A percentile compares a stretch with the other conserved stretches of the same genome.
Conservation (phyloP, 1,140 invertebrate genomes). For the Pantala flavescens region DNA sequence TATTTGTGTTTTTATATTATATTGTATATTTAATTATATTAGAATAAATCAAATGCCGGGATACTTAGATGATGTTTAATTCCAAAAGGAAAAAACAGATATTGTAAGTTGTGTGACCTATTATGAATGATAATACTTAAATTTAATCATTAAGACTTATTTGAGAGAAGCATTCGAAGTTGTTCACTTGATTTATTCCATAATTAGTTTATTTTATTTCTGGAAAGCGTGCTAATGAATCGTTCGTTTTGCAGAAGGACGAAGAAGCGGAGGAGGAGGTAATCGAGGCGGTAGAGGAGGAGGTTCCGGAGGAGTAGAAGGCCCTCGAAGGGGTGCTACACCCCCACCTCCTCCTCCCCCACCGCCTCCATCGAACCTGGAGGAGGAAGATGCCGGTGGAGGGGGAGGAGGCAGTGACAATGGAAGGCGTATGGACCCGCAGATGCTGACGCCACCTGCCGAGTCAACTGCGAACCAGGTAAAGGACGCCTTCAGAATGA, state of each 20-base stretch:
- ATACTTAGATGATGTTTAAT: no score
- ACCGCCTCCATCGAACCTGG: conserved; percentile 40
- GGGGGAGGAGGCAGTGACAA: neutral
- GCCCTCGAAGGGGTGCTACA: neutral
- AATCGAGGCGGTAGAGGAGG: neutral
- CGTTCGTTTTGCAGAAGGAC: conserved; percentile 41
- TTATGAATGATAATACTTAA: no score
- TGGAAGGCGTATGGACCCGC: neutral
- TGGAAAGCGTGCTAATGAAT: no score
- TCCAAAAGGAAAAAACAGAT: no score
- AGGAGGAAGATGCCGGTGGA: conserved; percentile 28
- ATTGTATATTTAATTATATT: no score
- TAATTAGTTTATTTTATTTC: no score
- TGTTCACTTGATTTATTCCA: no score
- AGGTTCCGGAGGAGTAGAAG: neutral
- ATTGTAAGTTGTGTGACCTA: no score
- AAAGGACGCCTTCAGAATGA: conserved; percentile 1
- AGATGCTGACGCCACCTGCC: neutral
- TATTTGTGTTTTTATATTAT: no score
- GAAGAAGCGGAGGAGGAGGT: conserved; percentile 36
- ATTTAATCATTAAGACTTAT: no score
- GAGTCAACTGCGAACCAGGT: neutral
- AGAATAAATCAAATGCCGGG: no score
- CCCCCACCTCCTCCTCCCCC: conserved; percentile 40
- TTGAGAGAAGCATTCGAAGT: no score